Conservation (phyloP, 2,888 invertebrate genomes). For the Octodonta nipae region DNA sequence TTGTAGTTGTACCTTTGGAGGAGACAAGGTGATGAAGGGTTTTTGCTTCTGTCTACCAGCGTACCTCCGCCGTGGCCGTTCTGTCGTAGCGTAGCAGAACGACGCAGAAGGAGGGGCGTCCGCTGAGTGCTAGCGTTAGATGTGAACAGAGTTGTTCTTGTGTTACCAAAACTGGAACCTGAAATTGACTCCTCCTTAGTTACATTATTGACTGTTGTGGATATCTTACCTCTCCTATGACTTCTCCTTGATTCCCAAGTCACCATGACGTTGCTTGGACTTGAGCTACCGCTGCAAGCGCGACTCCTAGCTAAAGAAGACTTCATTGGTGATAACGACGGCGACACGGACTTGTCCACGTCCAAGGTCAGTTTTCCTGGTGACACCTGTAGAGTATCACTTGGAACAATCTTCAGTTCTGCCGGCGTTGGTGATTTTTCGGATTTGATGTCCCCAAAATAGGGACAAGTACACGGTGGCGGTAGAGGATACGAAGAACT, state of each 20-base stretch:
- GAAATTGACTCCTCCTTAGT: no score
- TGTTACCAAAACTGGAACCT: constrained; percentile 58
- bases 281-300: constrained; percentile 21
- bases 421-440: background rate
- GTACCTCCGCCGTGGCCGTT: constrained; percentile 27
- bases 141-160: constrained; percentile 47
- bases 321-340: constrained; percentile 37
- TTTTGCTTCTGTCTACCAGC: constrained; percentile 31
- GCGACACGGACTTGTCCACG: constrained; percentile 25
- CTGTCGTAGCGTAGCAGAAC: constrained; percentile 49
- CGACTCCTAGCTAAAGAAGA: constrained; percentile 19
- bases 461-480: constrained; percentile 69
- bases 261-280: constrained; percentile 40
- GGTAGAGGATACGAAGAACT: constrained; percentile 45
- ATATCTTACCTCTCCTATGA: constrained; percentile 37
- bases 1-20: constrained; percentile 33
- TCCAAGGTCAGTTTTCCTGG: constrained; percentile 19
- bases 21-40: constrained; percentile 44
- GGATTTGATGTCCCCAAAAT: constrained; percentile 48
- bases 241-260: constrained; percentile 57
- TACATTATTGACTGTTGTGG: no score
- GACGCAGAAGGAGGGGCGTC: constrained; percentile 39
- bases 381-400: background rate
- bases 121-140: constrained; percentile 20
- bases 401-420: background rate